Conservation (phyloP, 2,797 vertebrate genomes). For the Anisognathus igniventris region DNA sequence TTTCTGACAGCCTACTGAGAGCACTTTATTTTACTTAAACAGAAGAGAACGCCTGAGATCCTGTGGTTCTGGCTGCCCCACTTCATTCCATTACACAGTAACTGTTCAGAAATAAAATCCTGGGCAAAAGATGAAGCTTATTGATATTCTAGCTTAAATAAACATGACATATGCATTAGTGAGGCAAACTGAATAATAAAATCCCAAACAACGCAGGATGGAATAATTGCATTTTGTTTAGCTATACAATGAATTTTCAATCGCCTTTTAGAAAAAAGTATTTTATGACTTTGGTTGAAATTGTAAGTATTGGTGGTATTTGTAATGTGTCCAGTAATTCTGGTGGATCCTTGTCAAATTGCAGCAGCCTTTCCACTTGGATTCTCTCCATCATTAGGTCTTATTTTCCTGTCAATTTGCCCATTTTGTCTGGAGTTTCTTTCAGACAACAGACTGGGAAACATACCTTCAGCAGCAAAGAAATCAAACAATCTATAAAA, state of each 20-base stretch:
- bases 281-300: background rate
- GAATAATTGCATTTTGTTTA: background rate
- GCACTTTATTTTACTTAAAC: constrained; percentile 8
- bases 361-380: constrained; percentile 34
- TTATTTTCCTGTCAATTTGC: constrained; percentile 59
- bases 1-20: background rate
- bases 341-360: constrained; percentile 18
- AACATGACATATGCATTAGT: background rate
- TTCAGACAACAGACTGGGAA: constrained; percentile 41
- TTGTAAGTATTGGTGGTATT: background rate
- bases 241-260: background rate
- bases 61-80: background rate
- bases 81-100: background rate
- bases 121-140: background rate
- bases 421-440: constrained; percentile 41
- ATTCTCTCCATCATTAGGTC: constrained; percentile 19
- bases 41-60: background rate
- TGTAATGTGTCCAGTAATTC: constrained; percentile 14
- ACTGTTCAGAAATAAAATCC: background rate
- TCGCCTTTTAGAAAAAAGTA: background rate
- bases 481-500: constrained; percentile 17
- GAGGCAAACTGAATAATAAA: background rate
- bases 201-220: background rate
- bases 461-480: constrained; percentile 27
- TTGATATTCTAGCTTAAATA: background rate